Evolutionary conservation across 2,888 invertebrate species (phyloP).

Genomic region (Phyllotreta striolata): DNA sequence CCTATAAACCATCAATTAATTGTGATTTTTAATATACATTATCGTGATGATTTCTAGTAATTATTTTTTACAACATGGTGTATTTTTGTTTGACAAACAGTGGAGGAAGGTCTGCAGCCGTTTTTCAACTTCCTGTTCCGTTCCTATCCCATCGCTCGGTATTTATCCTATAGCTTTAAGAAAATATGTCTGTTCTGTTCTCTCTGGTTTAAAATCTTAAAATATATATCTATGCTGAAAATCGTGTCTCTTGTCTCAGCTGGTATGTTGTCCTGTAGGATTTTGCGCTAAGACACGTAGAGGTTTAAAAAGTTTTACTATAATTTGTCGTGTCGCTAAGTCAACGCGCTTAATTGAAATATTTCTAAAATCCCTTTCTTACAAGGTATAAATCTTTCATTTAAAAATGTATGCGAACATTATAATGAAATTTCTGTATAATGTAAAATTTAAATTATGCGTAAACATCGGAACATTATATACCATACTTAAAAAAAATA

Average conservation of each 20-base stretch:
- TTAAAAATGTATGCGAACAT: no score
- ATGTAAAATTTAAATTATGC: no score
- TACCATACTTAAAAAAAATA: no score
- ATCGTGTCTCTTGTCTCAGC: conserved; percentile 2
- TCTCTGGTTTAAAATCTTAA: conserved; percentile 9
- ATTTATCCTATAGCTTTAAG: conserved; percentile 15
- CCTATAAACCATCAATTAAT: no score
- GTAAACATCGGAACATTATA: no score
- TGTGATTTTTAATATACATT: no score
- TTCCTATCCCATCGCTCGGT: conserved; percentile 7
- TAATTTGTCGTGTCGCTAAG: no score
- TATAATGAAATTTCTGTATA: no score
- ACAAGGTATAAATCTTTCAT: no score
- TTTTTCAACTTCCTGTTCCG: conserved; percentile 10
- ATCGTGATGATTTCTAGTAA: no score
- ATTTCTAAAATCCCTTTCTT: no score
- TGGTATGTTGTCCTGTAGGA: neutral
- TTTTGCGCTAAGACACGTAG: conserved; percentile 1
- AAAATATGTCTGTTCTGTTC: conserved; percentile 13
- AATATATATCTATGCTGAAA: conserved; percentile 4
- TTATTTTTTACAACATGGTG: neutral
- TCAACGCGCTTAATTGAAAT: no score
- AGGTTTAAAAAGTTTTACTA: conserved; percentile 1
- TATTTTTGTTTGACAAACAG: conserved; percentile 17
- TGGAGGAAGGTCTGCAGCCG: conserved; percentile 10